phyloP scores from a whole-genome alignment of 1,140 invertebrate genomes.

The Solenopsis fugax region DNA sequence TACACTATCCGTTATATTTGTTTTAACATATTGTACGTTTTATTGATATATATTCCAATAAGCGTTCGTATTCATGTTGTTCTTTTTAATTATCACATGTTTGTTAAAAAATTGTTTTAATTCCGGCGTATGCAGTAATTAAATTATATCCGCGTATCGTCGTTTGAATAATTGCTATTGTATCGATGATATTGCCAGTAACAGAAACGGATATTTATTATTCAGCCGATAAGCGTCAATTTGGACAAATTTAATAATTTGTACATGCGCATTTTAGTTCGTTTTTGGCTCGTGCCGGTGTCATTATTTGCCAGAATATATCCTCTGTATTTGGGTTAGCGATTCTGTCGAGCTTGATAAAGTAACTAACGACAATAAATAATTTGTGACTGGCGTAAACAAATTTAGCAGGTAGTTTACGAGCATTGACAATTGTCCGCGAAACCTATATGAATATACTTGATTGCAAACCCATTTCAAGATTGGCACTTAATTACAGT shows the following conservation, averaged over 20 bases:
- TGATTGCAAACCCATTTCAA: constrained; percentile 59
- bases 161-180: constrained; percentile 51
- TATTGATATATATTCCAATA: constrained; percentile 42
- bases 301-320: constrained; percentile 60
- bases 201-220: constrained; percentile 60
- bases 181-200: constrained; percentile 32
- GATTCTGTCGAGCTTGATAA: constrained; percentile 49
- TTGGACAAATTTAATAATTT: constrained; percentile 57
- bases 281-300: constrained; percentile 50
- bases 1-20: neutral
- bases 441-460: constrained; percentile 60
- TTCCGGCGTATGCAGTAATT: constrained; percentile 13
- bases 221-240: constrained; percentile 54
- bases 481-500: constrained; percentile 61
- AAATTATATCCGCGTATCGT: constrained; percentile 43
- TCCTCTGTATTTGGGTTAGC: neutral
- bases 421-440: constrained; percentile 52
- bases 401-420: constrained; percentile 59
- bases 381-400: constrained; percentile 55
- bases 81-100: constrained; percentile 44
- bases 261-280: constrained; percentile 36
- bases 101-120: constrained; percentile 51
- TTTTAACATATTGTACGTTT: constrained; percentile 24
- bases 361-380: constrained; percentile 52
- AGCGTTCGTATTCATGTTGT: neutral